These are phyloP conservation scores for Hirundichthys speculiger DNA, from an alignment of 2,113 vertebrate species.

Conservation along the genomic window DNA sequence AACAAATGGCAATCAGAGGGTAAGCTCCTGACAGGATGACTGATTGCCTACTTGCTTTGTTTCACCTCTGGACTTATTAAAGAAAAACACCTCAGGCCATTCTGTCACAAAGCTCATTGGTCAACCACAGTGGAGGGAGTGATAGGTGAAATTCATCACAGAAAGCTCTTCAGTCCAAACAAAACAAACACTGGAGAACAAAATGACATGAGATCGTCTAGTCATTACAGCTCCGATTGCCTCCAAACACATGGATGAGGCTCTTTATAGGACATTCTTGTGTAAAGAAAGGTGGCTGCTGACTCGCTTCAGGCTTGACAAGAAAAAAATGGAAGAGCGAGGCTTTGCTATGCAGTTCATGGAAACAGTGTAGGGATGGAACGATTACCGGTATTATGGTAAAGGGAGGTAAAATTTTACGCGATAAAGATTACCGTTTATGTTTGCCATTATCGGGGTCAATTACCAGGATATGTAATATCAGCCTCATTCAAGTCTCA, in stretches of 20 bases:
- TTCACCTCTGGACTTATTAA: constrained; percentile 79
- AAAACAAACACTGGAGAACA: constrained; percentile 57
- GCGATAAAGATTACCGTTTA: too few relatives aligned
- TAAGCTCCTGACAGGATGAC: constrained; percentile 69
- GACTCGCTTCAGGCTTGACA: constrained; percentile 53
- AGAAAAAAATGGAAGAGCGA: constrained; percentile 12
- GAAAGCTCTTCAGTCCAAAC: constrained; percentile 55
- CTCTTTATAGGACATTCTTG: constrained; percentile 41
- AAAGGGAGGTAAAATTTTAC: too few relatives aligned
- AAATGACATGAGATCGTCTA: constrained; percentile 45
- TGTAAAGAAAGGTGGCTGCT: constrained; percentile 51
- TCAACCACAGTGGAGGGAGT: constrained; percentile 57
- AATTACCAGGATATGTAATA: too few relatives aligned
- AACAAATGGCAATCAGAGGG: constrained; percentile 59
- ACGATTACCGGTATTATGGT: too few relatives aligned
- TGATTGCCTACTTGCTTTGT: constrained; percentile 68
- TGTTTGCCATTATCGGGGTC: too few relatives aligned
- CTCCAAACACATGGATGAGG: constrained; percentile 45
- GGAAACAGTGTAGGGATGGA: constrained; percentile 30
- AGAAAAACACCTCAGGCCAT: constrained; percentile 73
- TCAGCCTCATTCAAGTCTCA: too few relatives aligned
- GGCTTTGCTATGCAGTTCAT: constrained; percentile 39
- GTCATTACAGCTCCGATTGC: constrained; percentile 48
- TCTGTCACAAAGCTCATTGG: constrained; percentile 63
- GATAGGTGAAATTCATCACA: constrained; percentile 74